Base-by-base conservation (phyloP, 2,888 invertebrate genomes). In the Lutraria lutraria region DNA sequence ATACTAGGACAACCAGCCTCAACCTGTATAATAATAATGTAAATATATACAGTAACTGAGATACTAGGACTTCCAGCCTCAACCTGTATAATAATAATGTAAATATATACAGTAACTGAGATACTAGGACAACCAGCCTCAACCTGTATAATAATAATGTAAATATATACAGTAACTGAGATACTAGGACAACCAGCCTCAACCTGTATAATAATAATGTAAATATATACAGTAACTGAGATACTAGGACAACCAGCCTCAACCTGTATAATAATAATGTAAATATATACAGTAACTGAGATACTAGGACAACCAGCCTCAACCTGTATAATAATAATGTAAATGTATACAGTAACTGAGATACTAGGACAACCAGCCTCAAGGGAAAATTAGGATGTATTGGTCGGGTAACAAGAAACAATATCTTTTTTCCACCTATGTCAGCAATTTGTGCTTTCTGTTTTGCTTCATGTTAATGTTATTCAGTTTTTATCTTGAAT, bases 281-380 rank as follows among this genome's bases (percentile, higher is more conserved):
- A 43, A 16, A 97, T 95, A 81, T 96, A 96, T 3, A 97, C 97
- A 16, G 96, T 97, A 21, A 97, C 94, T 31, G 96, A 96, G 15
- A 97, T 84, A 6, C 97, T 97, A 76, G 97, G 97, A 91, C 95
- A 94, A 10, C 97, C 97, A 52, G 94, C 91, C 85, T 96, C 96
- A 85, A 95, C 95, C 97, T 97, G 86, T 60, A 89, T 34, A 19
- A 76, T 76, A 31, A 76, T 68, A 4, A 68, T 25, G 63, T 68
- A 12, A n/a, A 25, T 63, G 4, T n/a, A 19, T n/a, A n/a, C 6
- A 63, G 25, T n/a, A 8, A n/a, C 15, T n/a, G 21, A n/a, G n/a
- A 6, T 25, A 63, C 8, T 1, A 19, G 21, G 21, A 60, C 60
- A 60, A n/a, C n/a, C n/a, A n/a, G n/a, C n/a, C n/a, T n/a, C n/a